These are phyloP conservation scores for Vulpes lagopus DNA, from an alignment of 2,113 vertebrate genomes.

Conservation along the genomic window DNA sequence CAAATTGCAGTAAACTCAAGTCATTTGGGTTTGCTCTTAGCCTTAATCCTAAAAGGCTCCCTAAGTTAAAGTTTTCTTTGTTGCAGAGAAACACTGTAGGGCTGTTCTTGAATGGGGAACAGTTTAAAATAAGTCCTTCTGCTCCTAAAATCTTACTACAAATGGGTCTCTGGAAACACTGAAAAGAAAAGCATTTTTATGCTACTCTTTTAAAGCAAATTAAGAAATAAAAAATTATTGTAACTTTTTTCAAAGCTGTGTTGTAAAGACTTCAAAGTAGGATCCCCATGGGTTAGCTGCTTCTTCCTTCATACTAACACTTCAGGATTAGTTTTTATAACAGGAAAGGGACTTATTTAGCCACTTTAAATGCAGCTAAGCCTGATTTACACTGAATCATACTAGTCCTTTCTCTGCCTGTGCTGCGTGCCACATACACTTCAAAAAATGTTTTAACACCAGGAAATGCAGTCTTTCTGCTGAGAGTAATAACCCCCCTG, in stretches of 20 bases:
- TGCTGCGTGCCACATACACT: constrained; percentile 66
- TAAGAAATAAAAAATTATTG: constrained; percentile 32
- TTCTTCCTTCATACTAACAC: constrained; percentile 45
- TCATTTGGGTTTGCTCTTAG: not conserved
- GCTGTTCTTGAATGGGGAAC: not conserved
- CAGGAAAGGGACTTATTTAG: constrained; percentile 37
- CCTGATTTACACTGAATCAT: constrained; percentile 28
- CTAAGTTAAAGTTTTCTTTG: not conserved
- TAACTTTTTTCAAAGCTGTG: not conserved
- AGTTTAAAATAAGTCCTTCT: constrained; percentile 56
- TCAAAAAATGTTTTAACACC: constrained; percentile 84
- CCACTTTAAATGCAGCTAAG: not conserved
- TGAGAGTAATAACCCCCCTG: constrained; percentile 81
- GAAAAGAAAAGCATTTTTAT: constrained; percentile 41
- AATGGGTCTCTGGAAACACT: constrained; percentile 52
- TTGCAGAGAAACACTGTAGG: constrained; percentile 16
- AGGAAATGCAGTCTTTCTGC: constrained; percentile 86
- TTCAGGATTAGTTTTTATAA: constrained; percentile 29
- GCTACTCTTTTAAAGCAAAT: constrained; percentile 55
- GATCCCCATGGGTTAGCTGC: not conserved
- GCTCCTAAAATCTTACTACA: constrained; percentile 32
- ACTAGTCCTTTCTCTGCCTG: constrained; percentile 65
- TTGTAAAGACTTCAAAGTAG: constrained; percentile 16
- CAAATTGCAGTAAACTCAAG: not conserved
- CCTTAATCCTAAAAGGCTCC: not conserved